Base-by-base conservation (phyloP, 2,888 invertebrate species). In the Drosophila prostipennis region DNA sequence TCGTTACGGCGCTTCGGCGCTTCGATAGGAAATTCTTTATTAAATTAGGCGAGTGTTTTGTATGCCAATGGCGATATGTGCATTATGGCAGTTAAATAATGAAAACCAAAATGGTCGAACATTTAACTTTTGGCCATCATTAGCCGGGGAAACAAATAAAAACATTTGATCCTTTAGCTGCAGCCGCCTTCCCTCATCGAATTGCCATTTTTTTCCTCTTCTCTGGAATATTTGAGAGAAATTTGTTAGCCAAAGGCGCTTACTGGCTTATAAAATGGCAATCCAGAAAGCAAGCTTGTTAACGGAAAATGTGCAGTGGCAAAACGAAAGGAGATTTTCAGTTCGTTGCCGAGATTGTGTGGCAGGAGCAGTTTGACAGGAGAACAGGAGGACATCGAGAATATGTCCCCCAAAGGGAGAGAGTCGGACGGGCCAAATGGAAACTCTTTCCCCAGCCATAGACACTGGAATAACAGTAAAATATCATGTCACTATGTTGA, bases 181-280 rank as follows among this genome's bases (percentile, higher is more conserved):
- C n/a, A n/a, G 34, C 34, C 8, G 5, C 11, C 19, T 8, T 11
- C 14, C 11, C 26, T 14, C 26, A 14, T 55, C 37, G 23, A 57
- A 57, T 48, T 63, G 32, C 11, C 16, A 40, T 32, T 53, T 40
- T 19, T 40, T 16, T 11, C 32, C n/a, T 34, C 19, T 19, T 19
- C 2, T 13, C 34, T 11, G 11, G 19, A 43, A 43, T 23, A 14
- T 56, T 34, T 36, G 13, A 48, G 36, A 53, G 45, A 55, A 19
- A 37, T 58, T 45, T 49, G 58, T n/a, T 49, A 53, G 43, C 59
- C 43, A 53, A 77, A 77, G 72, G 69, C 76, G 76, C 77, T 76
- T 69, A 77, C 52, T 63, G 69, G 77, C 74, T 77, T 74, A 76
- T 67, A 54, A 61, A 54, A 65, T 53, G 39, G 51, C 60, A 64